Evolutionary conservation across 2,113 vertebrate species (phyloP).

Genomic region (Harpagus bidentatus): DNA sequence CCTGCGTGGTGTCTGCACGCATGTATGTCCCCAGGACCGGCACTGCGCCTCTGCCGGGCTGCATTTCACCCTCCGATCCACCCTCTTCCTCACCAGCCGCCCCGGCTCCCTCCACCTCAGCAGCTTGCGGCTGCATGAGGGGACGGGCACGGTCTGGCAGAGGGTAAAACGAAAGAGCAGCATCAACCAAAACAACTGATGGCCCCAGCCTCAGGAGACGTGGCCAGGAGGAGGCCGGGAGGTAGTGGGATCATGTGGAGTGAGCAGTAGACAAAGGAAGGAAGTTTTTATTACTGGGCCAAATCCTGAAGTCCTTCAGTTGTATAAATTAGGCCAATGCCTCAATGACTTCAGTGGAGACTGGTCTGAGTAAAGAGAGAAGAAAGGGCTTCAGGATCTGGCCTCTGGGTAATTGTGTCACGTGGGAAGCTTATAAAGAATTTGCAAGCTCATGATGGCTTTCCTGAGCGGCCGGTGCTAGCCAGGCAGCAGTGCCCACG

Average conservation of each 20-base stretch:
- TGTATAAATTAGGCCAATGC: background rate
- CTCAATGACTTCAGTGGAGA: background rate
- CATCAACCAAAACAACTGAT: constrained; percentile 11
- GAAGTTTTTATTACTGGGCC: constrained; percentile 56
- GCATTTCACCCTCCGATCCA: background rate
- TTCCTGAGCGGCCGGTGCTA: fast-evolving
- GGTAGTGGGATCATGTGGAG: background rate
- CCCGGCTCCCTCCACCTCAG: background rate
- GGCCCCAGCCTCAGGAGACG: background rate
- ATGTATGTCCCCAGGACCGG: background rate
- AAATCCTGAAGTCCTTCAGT: constrained; percentile 36
- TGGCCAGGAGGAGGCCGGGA: background rate
- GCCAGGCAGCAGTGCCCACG: background rate
- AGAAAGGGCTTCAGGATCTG: constrained; percentile 17
- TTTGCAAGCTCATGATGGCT: background rate
- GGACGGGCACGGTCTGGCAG: background rate
- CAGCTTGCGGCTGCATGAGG: background rate
- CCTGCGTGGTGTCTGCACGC: fast-evolving
- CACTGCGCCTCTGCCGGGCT: background rate
- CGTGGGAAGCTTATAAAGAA: background rate
- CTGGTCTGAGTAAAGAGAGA: background rate
- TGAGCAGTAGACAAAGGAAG: constrained; percentile 56
- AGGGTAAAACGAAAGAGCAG: background rate
- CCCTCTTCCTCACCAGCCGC: background rate
- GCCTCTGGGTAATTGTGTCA: background rate